Base-by-base conservation (phyloP, 1,140 invertebrate genomes). In the Drosophila paulistorum region DNA sequence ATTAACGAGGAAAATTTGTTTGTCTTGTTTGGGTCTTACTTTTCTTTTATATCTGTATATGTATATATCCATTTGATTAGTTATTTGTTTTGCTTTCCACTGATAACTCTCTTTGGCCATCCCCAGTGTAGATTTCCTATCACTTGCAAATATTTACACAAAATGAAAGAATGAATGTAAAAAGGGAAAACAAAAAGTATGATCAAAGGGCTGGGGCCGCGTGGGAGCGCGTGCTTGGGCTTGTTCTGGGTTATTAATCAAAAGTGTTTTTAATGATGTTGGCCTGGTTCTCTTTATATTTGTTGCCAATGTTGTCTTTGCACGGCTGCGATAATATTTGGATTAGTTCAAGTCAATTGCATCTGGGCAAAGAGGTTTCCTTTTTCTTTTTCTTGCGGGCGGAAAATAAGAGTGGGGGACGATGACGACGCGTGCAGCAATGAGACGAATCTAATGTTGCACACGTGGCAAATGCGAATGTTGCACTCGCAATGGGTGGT, bases 321-420 rank as follows among this genome's bases (percentile, higher is more conserved):
- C 77, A 84, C 42, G 82, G 63, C 45, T 71, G 85, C 81, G 84
- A 89, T 89, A 89, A 89, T 89, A 84, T 89, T 89, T 89, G 84
- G 84, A 89, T 89, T 89, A 89, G 84, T 89, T 89, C 84, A 89
- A 89, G 85, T 89, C 84, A 89, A 89, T 89, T 89, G 84, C 84
- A 87, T 87, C 77, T 86, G 64, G 59, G 73, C 70, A 51, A 71
- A 63, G 61, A 59, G 35, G 57, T 59, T 37, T 23, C 45, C 17
- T 23, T 51, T 23, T 48, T 3, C 6, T 48, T 48, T 1, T 10
- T 48, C 17, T 11, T 41, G n/a, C 2, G 39, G 39, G 54, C 26
- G 26, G 5, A 4, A 5, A 6, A 30, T 7, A 30, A 0, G 1
- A 30, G 30, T 6, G 30, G 30, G 5, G 6, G 30, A 7, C 35